phyloP scores from a whole-genome alignment of 2,797 vertebrate species.

The Enteromius thamalakanensis region DNA sequence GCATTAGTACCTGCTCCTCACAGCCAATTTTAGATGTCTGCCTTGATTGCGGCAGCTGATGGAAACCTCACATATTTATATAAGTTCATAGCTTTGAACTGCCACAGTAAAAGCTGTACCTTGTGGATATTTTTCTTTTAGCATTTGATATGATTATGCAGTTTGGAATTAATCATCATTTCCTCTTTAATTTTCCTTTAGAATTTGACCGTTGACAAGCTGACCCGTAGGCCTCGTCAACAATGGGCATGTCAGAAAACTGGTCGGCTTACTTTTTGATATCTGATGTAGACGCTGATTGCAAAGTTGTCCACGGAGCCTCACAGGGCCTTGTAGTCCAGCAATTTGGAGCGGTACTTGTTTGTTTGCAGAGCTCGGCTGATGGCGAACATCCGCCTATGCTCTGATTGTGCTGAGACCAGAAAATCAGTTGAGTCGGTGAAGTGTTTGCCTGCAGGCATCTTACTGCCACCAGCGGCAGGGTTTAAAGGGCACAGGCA shows the following conservation, averaged over 20 bases:
- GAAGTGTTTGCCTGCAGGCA: slow-evolving; percentile 48
- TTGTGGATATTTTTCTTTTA: neutral
- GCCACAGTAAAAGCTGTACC: neutral
- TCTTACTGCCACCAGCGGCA: slow-evolving; percentile 28
- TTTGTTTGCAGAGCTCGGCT: slow-evolving; percentile 50
- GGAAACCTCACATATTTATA: slow-evolving; percentile 50
- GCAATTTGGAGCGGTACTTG: slow-evolving; percentile 17
- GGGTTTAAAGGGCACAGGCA: slow-evolving; percentile 40
- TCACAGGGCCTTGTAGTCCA: slow-evolving; percentile 4
- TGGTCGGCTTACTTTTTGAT: neutral
- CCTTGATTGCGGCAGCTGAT: slow-evolving; percentile 62
- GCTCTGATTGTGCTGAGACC: slow-evolving; percentile 49
- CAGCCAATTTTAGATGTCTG: slow-evolving; percentile 67
- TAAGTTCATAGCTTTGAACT: slow-evolving; percentile 30
- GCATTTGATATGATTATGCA: slow-evolving; percentile 6
- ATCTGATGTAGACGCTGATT: slow-evolving; percentile 46
- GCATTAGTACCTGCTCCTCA: slow-evolving; percentile 64
- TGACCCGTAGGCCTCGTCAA: slow-evolving; percentile 11
- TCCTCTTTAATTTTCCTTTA: slow-evolving; percentile 25
- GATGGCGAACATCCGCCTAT: slow-evolving; percentile 45
- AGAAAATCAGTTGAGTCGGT: slow-evolving; percentile 51
- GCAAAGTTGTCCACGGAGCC: slow-evolving; percentile 22
- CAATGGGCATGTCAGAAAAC: slow-evolving; percentile 14
- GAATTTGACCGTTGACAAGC: slow-evolving; percentile 23
- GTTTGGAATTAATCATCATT: neutral